Evolutionary conservation across 2,113 vertebrate genomes (phyloP), one percentile per base, ranked within the genome.

Genomic region (Larimichthys polyactis): DNA sequence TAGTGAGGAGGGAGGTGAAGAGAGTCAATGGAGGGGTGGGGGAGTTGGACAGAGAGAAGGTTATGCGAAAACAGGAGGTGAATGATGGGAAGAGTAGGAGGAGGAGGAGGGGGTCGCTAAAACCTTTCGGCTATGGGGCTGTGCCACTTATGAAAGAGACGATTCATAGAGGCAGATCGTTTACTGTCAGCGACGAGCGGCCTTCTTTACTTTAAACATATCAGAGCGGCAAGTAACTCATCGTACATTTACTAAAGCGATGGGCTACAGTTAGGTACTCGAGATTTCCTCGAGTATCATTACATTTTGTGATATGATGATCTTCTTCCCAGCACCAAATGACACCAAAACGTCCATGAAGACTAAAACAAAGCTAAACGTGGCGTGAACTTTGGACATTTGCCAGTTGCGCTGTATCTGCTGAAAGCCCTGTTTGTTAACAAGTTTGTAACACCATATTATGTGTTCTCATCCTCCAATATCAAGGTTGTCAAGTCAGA

Each of bases 141-240:
- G 79, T 73, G 87, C 36, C 64, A 67, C 79, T 75, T 90, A 87
- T 96, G 94, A 96, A 96, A 95, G 94, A 85, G 91, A 60, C 52
- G 78, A 94, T 96, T 96, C 94, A 93, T 83, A 79, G 75, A n/a
- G 27, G 87, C 86, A 86, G 87, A 91, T 90, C 82, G 77, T 84
- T 91, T 88, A 88, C 90, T 94, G 90, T 93, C 88, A 78, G 85
- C 70, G 46, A 55, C 12, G 54, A 5, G 3, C 55, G 40, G 79
- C 27, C 44, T 59, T 77, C 32, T 24, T 52, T 44, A 60, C 62
- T 6, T 70, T 73, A 44, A 78, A 71, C 70, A 60, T 32, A 71
- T 79, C 72, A 65, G 29, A 65, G 51, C 16, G 1, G 27, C 58
- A 60, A 79, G 46, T 0, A 78, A 36, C 40, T 62, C 36, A n/a